Conservation (phyloP, 2,113 vertebrate genomes). For the Chunga burmeisteri region DNA sequence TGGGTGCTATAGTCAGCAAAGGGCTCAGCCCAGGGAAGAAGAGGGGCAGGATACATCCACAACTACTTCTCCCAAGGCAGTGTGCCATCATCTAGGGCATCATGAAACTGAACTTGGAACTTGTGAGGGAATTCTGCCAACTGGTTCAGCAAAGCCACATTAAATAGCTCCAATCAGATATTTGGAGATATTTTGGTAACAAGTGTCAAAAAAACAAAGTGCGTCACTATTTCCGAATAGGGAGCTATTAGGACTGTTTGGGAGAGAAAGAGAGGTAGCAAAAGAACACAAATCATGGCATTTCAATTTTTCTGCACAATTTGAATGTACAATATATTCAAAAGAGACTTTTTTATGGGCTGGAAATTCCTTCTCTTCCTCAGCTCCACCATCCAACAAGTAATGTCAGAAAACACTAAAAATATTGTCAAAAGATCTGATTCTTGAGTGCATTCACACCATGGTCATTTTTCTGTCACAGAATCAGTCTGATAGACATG, state of each 20-base stretch:
- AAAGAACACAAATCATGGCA: background rate
- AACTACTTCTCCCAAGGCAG: too few species aligned
- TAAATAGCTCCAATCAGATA: background rate
- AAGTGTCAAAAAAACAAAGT: background rate
- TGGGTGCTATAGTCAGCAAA: background rate
- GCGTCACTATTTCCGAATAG: background rate
- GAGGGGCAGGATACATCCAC: background rate
- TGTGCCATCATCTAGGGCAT: background rate
- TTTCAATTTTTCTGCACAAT: background rate
- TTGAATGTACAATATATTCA: background rate
- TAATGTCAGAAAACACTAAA: background rate
- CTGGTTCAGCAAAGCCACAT: background rate
- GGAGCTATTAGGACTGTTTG: background rate
- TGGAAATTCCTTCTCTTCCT: background rate
- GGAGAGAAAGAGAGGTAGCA: background rate
- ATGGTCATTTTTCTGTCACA: background rate
- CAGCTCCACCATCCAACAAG: background rate
- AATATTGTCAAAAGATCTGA: background rate
- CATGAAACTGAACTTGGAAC: background rate
- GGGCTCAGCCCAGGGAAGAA: background rate
- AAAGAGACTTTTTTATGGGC: background rate
- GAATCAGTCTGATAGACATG: background rate
- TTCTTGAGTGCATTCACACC: background rate
- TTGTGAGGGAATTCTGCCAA: background rate
- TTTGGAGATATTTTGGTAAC: background rate